phyloP scores from a whole-genome alignment of 2,888 invertebrate genomes.

The Ellobium chinense region DNA sequence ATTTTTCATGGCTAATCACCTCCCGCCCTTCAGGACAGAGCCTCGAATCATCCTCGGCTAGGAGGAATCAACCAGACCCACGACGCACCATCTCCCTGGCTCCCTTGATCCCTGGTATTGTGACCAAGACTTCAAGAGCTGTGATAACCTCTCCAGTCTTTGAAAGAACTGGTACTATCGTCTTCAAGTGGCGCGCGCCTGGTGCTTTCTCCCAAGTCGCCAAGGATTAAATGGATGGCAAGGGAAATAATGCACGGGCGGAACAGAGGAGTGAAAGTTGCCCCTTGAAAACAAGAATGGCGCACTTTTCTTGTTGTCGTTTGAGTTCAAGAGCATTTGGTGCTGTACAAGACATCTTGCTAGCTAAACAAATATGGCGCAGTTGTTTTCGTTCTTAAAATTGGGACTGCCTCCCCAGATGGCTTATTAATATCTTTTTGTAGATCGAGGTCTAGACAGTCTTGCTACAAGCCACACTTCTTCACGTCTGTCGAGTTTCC shows the following conservation, averaged over 20 bases:
- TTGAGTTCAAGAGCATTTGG: not conserved
- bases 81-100: too few species aligned
- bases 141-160: not conserved
- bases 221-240: not conserved
- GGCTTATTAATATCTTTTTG: too few species aligned
- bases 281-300: not conserved
- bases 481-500: too few species aligned
- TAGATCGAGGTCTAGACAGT: too few species aligned
- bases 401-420: too few species aligned
- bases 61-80: too few species aligned
- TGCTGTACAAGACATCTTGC: not conserved
- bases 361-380: not conserved
- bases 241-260: not conserved
- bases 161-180: conserved; percentile 12
- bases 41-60: too few species aligned
- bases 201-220: conserved; percentile 2
- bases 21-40: too few species aligned
- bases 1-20: conserved; percentile 48
- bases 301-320: not conserved
- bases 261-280: not conserved
- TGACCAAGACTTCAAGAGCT: not conserved
- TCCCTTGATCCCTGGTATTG: not conserved
- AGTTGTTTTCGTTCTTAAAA: too few species aligned
- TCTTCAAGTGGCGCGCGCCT: conserved; percentile 13
- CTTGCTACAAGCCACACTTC: too few species aligned